Percentiles rank a stretch among this genome's conserved stretches.
These are phyloP conservation scores for Cartodere bifasciata DNA, from an alignment of 2,888 invertebrate species.

Conservation along the genomic window DNA sequence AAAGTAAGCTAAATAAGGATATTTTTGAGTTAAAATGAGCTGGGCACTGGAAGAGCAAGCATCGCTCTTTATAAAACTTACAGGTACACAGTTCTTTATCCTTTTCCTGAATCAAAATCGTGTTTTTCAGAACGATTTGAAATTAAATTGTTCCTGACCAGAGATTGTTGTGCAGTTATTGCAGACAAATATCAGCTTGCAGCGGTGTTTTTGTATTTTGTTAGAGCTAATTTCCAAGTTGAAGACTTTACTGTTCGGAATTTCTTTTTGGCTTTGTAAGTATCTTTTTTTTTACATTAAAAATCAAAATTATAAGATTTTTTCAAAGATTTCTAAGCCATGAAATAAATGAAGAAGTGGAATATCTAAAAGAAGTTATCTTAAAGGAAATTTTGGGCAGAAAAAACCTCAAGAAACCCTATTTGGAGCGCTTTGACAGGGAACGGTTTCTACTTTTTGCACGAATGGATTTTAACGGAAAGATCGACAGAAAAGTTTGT, in stretches of 20 bases:
- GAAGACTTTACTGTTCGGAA: conserved; percentile 38
- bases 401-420: conserved; percentile 14
- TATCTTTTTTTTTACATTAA: conserved; percentile 12
- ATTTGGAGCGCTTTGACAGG: conserved; percentile 11
- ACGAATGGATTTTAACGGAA: conserved; percentile 36
- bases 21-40: neutral
- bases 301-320: conserved; percentile 2
- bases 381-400: conserved; percentile 32
- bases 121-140: conserved; percentile 27
- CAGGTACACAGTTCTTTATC: too few relatives aligned
- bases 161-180: conserved; percentile 36
- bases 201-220: conserved; percentile 44
- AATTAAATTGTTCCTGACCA: conserved; percentile 34
- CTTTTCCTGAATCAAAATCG: too few relatives aligned
- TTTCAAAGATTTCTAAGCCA: conserved; percentile 40
- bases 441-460: conserved; percentile 30
- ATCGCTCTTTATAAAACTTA: too few relatives aligned
- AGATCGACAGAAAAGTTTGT: conserved; percentile 39
- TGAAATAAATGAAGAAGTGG: conserved; percentile 47
- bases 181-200: conserved; percentile 46
- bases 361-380: conserved; percentile 36
- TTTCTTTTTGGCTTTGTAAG: conserved; percentile 45
- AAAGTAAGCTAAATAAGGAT: neutral
- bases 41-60: too few relatives aligned
- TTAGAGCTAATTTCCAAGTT: conserved; percentile 35